These are phyloP conservation scores for Eupeodes luniger DNA, from an alignment of 2,888 invertebrate species.

Conservation along the genomic window DNA sequence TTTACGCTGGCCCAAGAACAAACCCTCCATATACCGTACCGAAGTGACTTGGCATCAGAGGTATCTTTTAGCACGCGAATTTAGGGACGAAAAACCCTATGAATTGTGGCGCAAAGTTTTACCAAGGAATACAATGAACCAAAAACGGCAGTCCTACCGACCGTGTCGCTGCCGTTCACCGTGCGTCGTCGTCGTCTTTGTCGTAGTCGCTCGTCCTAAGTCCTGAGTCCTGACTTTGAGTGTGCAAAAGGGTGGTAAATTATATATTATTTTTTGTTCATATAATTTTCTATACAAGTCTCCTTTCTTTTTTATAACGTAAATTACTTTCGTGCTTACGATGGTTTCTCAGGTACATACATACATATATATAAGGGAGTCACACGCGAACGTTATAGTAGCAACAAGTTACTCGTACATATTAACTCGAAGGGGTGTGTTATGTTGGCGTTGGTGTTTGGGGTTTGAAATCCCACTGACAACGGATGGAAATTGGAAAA, in stretches of 20 bases:
- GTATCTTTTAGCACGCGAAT: conserved; percentile 46
- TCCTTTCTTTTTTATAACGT: conserved; percentile 39
- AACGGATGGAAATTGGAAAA: conserved; percentile 61
- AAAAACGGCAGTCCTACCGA: conserved; percentile 22
- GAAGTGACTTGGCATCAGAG: conserved; percentile 8
- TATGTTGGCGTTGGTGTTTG: conserved; percentile 16
- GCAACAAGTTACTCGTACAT: conserved; percentile 64
- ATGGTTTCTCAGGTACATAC: conserved; percentile 33
- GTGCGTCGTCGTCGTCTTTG: no score
- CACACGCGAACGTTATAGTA: conserved; percentile 51
- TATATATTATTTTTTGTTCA: conserved; percentile 17
- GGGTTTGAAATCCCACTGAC: conserved; percentile 30
- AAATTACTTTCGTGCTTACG: conserved; percentile 55
- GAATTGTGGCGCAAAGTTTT: conserved; percentile 53
- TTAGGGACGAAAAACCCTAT: conserved; percentile 41
- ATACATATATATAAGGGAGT: conserved; percentile 17
- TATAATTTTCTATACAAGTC: background rate
- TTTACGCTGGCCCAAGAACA: conserved; percentile 6
- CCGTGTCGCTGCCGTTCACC: no score
- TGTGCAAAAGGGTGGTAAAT: conserved; percentile 52
- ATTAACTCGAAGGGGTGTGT: conserved; percentile 32
- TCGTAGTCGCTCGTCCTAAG: background rate
- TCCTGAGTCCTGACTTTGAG: background rate
- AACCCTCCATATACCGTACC: conserved; percentile 5
- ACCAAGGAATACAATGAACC: conserved; percentile 59